These are phyloP conservation scores for Heterotis niloticus DNA, from an alignment of 2,113 vertebrate species.

Conservation along the genomic window DNA sequence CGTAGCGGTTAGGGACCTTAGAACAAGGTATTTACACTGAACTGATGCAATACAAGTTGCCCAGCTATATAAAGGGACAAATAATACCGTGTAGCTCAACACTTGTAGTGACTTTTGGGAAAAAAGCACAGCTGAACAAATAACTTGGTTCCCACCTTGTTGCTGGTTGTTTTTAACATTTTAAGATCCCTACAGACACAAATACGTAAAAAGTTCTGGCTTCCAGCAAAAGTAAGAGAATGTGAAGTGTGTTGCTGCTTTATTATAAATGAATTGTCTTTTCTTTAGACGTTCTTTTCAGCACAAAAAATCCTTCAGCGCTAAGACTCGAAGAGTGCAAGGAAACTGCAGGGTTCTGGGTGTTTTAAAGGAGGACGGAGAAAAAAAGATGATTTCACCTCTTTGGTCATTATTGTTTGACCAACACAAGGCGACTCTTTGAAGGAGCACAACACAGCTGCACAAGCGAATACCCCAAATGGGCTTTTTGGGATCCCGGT, in stretches of 20 bases:
- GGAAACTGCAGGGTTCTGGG: slow-evolving; percentile 16
- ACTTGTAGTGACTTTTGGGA: too few relatives aligned
- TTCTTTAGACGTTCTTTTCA: not conserved
- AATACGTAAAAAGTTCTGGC: too few relatives aligned
- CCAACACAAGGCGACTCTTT: slow-evolving; percentile 44
- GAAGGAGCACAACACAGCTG: slow-evolving; percentile 54
- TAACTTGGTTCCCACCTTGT: too few relatives aligned
- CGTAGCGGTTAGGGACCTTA: too few relatives aligned
- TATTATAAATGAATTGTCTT: not conserved
- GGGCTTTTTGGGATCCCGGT: slow-evolving; percentile 56
- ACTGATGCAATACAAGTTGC: too few relatives aligned
- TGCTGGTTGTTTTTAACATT: too few relatives aligned
- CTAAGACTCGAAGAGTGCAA: not conserved
- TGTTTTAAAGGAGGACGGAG: slow-evolving; percentile 25
- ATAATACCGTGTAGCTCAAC: too few relatives aligned
- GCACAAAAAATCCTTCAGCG: not conserved
- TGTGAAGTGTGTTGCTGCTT: not conserved
- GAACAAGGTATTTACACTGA: too few relatives aligned
- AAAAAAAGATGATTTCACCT: slow-evolving; percentile 9
- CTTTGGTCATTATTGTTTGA: slow-evolving; percentile 36
- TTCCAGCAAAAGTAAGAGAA: not conserved
- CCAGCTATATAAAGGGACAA: too few relatives aligned
- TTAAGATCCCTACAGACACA: too few relatives aligned
- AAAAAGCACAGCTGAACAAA: too few relatives aligned
- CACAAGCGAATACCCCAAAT: slow-evolving; percentile 45